A percentile compares a stretch with the other conserved stretches of the same genome.
Conservation (phyloP, 2,888 invertebrate species). For the Phytoseiulus persimilis region DNA sequence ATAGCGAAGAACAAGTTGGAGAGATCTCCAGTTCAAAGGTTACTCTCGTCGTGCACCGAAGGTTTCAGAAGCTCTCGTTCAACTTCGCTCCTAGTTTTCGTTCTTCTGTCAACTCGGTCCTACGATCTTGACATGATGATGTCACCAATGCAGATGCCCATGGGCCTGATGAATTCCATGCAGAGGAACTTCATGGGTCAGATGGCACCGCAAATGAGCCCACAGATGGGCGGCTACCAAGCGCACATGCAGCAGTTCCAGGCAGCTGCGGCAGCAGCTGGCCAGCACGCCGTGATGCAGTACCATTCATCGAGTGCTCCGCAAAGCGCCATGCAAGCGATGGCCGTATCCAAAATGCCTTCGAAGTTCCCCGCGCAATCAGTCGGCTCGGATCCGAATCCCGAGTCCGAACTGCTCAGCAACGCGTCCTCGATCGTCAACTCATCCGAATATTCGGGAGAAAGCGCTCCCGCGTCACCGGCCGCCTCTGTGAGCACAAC, state of each 20-base stretch:
- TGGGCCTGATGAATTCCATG: constrained; percentile 25
- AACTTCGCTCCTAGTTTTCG: not conserved
- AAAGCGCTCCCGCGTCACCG: constrained; percentile 14
- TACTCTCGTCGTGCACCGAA: not conserved
- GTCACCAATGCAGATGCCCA: constrained; percentile 33
- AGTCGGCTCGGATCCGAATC: not conserved
- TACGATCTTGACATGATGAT: constrained; percentile 11
- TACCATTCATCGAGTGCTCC: not conserved
- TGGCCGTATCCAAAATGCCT: not conserved
- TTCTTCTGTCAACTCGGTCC: not conserved
- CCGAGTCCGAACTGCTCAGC: not conserved
- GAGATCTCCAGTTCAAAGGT: constrained; percentile 22
- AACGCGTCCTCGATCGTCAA: not conserved
- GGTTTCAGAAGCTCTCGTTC: not conserved
- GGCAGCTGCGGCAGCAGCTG: not conserved
- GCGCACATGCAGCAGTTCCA: constrained; percentile 24
- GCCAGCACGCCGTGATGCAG: not conserved
- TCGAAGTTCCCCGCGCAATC: not conserved
- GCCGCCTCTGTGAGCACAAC: not conserved
- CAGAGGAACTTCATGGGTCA: constrained; percentile 23
- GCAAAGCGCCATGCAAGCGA: constrained; percentile 5
- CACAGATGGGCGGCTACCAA: constrained; percentile 7
- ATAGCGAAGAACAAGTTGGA: not conserved
- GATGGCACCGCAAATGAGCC: not conserved
- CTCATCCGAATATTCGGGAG: constrained; percentile 21